Conservation (phyloP, 2,113 vertebrate genomes). For the Ursus arctos region DNA sequence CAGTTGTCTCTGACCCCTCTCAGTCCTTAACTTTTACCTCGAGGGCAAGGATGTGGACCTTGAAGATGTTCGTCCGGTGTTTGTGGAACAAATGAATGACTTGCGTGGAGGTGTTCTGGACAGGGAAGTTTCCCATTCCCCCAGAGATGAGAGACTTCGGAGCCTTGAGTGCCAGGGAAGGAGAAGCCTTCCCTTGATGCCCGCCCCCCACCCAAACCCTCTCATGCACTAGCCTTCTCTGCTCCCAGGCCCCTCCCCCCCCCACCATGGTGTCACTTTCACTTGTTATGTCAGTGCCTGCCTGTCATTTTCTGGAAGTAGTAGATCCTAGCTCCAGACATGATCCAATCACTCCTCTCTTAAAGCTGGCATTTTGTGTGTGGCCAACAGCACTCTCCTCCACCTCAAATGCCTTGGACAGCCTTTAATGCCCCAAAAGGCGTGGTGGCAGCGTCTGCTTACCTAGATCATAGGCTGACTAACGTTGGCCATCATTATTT, state of each 20-base stretch:
- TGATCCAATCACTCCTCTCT: background rate
- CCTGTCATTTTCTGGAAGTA: background rate
- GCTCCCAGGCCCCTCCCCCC: background rate
- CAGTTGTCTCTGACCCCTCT: background rate
- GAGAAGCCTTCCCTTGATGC: background rate
- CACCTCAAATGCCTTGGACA: background rate
- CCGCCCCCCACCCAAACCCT: background rate
- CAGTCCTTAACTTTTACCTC: background rate
- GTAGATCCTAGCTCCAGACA: background rate
- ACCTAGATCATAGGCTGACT: background rate
- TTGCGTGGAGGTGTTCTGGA: background rate
- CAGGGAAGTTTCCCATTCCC: background rate
- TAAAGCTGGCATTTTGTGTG: background rate
- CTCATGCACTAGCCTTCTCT: background rate
- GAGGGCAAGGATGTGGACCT: background rate
- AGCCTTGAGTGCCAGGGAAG: background rate
- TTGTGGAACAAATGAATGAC: background rate
- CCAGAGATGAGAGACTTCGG: background rate
- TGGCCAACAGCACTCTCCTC: background rate
- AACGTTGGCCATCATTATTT: background rate
- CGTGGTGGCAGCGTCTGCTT: background rate
- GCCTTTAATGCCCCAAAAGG: background rate
- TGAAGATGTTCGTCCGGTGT: background rate
- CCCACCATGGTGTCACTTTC: background rate
- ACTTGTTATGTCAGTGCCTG: background rate